Evolutionary conservation across 2,888 invertebrate species (phyloP).

Genomic region (Loripinus fragilis): DNA sequence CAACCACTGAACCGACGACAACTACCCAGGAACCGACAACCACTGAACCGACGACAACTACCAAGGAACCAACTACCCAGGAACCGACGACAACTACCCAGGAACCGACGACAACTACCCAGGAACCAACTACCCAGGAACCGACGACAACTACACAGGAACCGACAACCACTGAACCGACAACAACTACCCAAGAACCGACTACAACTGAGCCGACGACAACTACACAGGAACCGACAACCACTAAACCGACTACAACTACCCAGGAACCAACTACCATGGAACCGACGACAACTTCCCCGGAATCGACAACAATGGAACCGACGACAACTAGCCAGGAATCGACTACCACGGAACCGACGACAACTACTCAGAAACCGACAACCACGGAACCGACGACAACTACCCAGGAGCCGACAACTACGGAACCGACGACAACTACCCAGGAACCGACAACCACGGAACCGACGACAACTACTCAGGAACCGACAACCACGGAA

Average conservation of each 20-base stretch:
- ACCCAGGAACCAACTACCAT: not conserved
- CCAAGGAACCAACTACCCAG: not conserved
- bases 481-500: not conserved
- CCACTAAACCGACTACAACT: slow-evolving; percentile 11
- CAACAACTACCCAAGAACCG: not conserved
- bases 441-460: not conserved
- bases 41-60: not conserved
- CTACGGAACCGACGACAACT: not conserved
- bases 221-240: not conserved
- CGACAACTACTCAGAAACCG: not conserved
- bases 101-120: not conserved
- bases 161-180: slow-evolving; percentile 4
- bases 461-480: slow-evolving; percentile 10
- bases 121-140: not conserved
- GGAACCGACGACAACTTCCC: not conserved
- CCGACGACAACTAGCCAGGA: not conserved
- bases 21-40: not conserved
- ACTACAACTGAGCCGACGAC: not conserved
- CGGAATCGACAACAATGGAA: slow-evolving; percentile 21
- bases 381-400: too few relatives aligned
- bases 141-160: not conserved
- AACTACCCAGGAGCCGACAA: too few relatives aligned
- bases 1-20: slow-evolving; percentile 3
- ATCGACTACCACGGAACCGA: not conserved
- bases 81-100: not conserved